Base-by-base conservation (phyloP, 2,888 invertebrate species). In the Agrochola litura region DNA sequence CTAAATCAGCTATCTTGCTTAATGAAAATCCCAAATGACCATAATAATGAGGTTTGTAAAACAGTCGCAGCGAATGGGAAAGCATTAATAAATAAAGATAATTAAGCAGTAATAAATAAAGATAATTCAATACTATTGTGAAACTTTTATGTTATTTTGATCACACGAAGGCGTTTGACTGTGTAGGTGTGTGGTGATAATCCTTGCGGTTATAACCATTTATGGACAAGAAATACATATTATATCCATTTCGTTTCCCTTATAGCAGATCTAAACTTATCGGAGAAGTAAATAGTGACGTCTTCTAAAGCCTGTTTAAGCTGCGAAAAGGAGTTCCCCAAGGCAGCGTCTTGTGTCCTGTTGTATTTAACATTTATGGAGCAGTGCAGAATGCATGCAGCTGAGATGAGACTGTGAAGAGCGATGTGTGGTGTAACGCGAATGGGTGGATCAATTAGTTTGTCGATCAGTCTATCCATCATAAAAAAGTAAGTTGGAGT, bases 331-430 rank as follows among this genome's bases (percentile, higher is more conserved):
- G 52, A 1, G 10, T 67, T 52, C 22, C 30, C 0, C 60, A 79
- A 60, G 69, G 79, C 43, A 79, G 19, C 6, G 12, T 22, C 19
- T 52, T 60, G 16, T 60, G 43, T 52, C 43, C 30, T 16, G 12
- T 60, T 43, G 16, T 77, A 46, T 78, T 77, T 4, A 19, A 61
- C 2, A 12, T 63, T 22, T 63, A 46, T 76, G 25, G 6, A 25
- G 0, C 37, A 76, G 14, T 46, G 22, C 16, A 56, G 8, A 56
- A 76, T 22, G 16, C 22, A 77, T n/a, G 14, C 49, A 43, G 30
- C n/a, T 58, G 16, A 46, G 9, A 22, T 41, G 16, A 25, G 3
- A 30, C 63, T n/a, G 4, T 46, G 54, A 61, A 30, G 10, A 77
- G 16, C 5, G 4, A 54, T 54, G 4, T 54, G 9, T 54, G 54